Evolutionary conservation across 1,140 invertebrate genomes (phyloP).

Genomic region (Procambarus clarkii): DNA sequence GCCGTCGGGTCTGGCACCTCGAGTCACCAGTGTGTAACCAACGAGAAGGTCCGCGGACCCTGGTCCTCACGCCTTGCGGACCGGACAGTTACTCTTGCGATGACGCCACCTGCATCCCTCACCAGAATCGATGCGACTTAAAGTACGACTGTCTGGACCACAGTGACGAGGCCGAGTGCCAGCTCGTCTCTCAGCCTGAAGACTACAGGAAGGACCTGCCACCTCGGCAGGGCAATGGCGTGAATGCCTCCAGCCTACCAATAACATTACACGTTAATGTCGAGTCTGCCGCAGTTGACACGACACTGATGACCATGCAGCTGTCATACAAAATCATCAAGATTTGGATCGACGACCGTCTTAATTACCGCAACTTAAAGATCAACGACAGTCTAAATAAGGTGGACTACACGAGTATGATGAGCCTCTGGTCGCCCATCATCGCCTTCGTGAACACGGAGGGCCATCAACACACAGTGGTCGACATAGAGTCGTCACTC

Average conservation of each 20-base stretch:
- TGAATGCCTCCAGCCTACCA: neutral
- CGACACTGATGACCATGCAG: constrained; percentile 46
- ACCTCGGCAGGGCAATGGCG: neutral
- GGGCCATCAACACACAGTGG: constrained; percentile 34
- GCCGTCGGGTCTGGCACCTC: constrained; percentile 57
- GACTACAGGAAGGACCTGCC: constrained; percentile 65
- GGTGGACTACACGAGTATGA: constrained; percentile 5
- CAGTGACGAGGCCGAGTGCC: constrained; percentile 84
- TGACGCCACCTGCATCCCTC: constrained; percentile 58
- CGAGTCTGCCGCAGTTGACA: constrained; percentile 30
- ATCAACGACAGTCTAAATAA: constrained; percentile 39
- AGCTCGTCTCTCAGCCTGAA: constrained; percentile 30
- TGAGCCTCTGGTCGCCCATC: constrained; percentile 39
- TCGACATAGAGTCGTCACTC: constrained; percentile 1
- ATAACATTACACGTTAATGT: constrained; percentile 34
- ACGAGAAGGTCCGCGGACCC: neutral
- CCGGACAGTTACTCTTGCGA: constrained; percentile 44
- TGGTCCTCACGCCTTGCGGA: constrained; percentile 36
- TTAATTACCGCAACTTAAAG: constrained; percentile 51
- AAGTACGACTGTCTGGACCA: constrained; percentile 77
- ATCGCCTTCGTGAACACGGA: constrained; percentile 52
- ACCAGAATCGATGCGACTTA: constrained; percentile 56
- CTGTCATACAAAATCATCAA: constrained; percentile 30
- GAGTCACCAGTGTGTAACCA: constrained; percentile 30
- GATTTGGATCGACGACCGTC: constrained; percentile 49